These are phyloP conservation scores for Hetaerina titia DNA, from an alignment of 2,888 invertebrate species.

Conservation along the genomic window DNA sequence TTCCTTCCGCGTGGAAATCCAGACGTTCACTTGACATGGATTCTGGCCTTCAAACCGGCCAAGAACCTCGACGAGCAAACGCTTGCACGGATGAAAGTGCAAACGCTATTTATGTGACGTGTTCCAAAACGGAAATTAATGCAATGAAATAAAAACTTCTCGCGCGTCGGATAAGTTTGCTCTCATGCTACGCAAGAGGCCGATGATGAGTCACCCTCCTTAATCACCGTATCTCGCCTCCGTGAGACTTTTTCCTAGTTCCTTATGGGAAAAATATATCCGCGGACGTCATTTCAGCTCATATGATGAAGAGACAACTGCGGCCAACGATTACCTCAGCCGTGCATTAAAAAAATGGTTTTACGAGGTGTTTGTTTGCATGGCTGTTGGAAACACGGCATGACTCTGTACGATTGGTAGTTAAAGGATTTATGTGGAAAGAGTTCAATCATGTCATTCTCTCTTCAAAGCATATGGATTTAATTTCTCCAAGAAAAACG, in stretches of 20 bases:
- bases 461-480: not conserved
- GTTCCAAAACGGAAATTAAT: slow-evolving; percentile 32
- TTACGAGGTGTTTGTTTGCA: not conserved
- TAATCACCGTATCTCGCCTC: slow-evolving; percentile 21
- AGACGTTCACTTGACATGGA: not conserved
- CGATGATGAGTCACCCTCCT: not conserved
- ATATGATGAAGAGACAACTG: not conserved
- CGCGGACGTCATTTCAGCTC: not conserved
- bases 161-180: slow-evolving; percentile 18
- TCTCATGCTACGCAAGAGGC: not conserved
- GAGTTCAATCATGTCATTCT: not conserved
- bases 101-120: slow-evolving; percentile 3
- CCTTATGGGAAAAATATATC: not conserved
- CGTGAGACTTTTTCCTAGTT: slow-evolving; percentile 35
- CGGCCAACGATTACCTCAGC: slow-evolving; percentile 15
- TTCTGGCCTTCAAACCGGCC: not conserved
- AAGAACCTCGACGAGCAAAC: not conserved
- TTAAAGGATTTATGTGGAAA: not conserved
- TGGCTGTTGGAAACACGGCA: not conserved
- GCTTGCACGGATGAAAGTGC: not conserved
- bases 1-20: not conserved
- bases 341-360: not conserved
- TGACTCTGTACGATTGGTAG: not conserved
- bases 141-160: not conserved
- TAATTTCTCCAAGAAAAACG: not conserved